These are phyloP conservation scores for Pleuronectes platessa DNA, from an alignment of 2,113 vertebrate genomes.

Conservation along the genomic window DNA sequence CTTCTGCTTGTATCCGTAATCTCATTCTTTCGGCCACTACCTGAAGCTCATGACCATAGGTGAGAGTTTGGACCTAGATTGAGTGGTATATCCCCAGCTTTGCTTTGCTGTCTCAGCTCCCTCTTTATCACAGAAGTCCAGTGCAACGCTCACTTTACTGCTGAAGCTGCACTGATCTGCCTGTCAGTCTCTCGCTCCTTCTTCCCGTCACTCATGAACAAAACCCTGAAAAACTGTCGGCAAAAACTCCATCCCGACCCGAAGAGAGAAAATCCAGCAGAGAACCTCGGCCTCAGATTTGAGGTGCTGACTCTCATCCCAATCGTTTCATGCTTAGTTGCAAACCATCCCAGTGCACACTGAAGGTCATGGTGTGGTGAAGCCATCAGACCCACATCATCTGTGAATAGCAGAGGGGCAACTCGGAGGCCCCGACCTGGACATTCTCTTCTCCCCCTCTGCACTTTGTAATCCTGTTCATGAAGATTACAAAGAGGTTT, in stretches of 20 bases:
- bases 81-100: neutral
- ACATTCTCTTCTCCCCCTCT: neutral
- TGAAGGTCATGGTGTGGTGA: neutral
- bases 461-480: neutral
- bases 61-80: neutral
- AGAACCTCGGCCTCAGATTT: neutral
- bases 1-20: neutral
- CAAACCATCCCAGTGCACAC: too few relatives aligned
- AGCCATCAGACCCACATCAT: too few relatives aligned
- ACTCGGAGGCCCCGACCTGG: neutral
- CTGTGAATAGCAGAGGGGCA: too few relatives aligned
- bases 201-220: neutral
- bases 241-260: neutral
- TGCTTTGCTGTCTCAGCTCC: conserved; percentile 7
- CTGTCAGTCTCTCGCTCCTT: neutral
- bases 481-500: neutral
- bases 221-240: neutral
- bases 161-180: neutral
- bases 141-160: neutral
- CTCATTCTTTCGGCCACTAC: neutral
- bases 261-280: neutral
- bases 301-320: neutral
- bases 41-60: neutral
- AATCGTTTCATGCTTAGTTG: neutral
- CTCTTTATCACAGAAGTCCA: neutral